Evolutionary conservation across 2,888 invertebrate genomes (phyloP), one percentile per base, ranked within the genome.

Genomic region (Chorisops tibialis): DNA sequence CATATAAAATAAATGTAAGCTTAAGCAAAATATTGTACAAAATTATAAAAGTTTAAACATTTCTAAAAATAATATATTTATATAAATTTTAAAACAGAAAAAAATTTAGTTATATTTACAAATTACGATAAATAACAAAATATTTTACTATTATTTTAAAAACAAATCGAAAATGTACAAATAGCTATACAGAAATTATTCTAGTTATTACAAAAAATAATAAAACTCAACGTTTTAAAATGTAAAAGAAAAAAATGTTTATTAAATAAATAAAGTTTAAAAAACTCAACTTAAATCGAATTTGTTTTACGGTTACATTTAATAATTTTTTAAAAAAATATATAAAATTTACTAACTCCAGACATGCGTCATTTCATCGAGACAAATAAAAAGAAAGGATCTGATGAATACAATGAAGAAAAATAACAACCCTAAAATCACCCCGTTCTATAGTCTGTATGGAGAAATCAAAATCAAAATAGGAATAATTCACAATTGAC

Each of bases 401-500:
- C 47, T 48, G 43, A 39, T 30, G 24, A 38, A 21, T 38, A 50
- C 43, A 56, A 61, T 51, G 49, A 51, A 52, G 37, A 56, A 61
- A 45, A 51, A 61, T 62, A 64, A 62, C 62, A 62, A 50, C 59
- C 61, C 59, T 64, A 50, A 61, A 62, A 62, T 64, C 52, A 64
- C 51, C 48, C 52, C 52, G 47, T 59, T 59, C 16, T 16, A 59
- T 14, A 22, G 22, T 48, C 5, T 48, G 21, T 0, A n/a, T 22
- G 35, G 43, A 24, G 43, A 56, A 56, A 48, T 59, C 47, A 59
- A 49, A 65, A 63, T 64, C 63, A 65, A 62, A 61, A 64, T 63
- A 61, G 52, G 62, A 64, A 65, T 66, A 64, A 66, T 65, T 68
- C 64, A 65, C 50, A 63, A 60, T 63, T 65, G 65, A 65, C 67